These are phyloP conservation scores for Subanguina moxae DNA, from an alignment of 1,140 invertebrate genomes.

Conservation along the genomic window DNA sequence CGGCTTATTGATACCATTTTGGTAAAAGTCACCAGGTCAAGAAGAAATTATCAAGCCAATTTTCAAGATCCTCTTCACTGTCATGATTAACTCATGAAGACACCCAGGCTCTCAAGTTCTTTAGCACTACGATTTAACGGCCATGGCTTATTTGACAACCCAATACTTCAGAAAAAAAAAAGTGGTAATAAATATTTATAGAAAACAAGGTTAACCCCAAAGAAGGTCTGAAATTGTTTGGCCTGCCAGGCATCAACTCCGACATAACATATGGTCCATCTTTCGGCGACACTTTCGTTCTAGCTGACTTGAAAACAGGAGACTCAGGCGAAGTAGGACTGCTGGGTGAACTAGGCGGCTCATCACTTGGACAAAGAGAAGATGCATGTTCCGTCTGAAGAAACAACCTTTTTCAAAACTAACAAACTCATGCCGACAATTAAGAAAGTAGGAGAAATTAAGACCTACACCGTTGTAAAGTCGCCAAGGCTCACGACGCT, in stretches of 20 bases:
- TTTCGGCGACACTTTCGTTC: conserved; percentile 4
- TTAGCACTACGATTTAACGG: no score
- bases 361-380: conserved; percentile 47
- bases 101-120: no score
- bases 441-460: no score
- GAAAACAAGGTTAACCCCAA: no score
- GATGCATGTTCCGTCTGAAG: conserved; percentile 34
- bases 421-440: neutral
- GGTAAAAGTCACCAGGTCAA: no score
- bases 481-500: conserved; percentile 44
- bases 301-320: neutral
- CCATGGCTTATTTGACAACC: no score
- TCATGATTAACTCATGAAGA: no score
- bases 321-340: conserved; percentile 17
- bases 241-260: neutral
- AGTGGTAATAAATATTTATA: no score
- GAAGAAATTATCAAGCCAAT: no score
- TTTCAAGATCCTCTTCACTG: no score
- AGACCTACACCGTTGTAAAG: conserved; percentile 34
- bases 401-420: neutral
- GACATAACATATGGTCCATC: neutral
- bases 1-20: no score
- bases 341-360: conserved; percentile 36
- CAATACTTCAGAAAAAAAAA: no score
- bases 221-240: conserved; percentile 14